Conservation (phyloP, 2,888 invertebrate species). For the Standfussiana lucernea region DNA sequence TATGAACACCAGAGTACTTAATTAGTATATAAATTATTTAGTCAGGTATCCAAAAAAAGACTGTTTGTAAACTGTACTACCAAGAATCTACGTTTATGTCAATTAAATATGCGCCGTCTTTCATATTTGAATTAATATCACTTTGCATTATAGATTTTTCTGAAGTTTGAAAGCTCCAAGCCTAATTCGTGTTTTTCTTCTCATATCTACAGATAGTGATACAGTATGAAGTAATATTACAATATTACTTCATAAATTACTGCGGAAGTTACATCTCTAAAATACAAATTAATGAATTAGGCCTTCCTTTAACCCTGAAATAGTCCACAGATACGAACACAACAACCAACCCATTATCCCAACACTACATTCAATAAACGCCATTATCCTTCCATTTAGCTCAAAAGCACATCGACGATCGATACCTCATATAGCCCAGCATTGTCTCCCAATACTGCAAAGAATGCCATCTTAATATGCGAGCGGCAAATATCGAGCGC, state of each 20-base stretch:
- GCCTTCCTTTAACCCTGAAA: not conserved
- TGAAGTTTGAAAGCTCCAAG: not conserved
- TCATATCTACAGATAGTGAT: not conserved
- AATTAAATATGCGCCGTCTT: not conserved
- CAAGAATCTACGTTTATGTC: not conserved
- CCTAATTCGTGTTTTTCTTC: not conserved
- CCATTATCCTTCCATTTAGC: slow-evolving; percentile 57
- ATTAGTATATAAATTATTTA: not conserved
- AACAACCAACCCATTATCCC: slow-evolving; percentile 16
- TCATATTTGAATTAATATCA: not conserved
- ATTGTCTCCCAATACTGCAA: slow-evolving; percentile 56
- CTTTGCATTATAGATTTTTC: not conserved
- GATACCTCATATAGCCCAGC: slow-evolving; percentile 61
- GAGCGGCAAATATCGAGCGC: slow-evolving; percentile 62
- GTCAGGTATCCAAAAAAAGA: not conserved
- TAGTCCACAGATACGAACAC: not conserved
- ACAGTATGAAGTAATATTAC: too few relatives aligned
- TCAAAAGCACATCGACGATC: slow-evolving; percentile 64
- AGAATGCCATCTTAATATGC: slow-evolving; percentile 66
- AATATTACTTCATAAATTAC: not conserved
- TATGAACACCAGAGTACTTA: not conserved
- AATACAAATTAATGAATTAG: not conserved
- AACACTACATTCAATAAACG: slow-evolving; percentile 32
- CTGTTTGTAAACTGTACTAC: not conserved
- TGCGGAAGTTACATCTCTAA: not conserved